phyloP scores from a whole-genome alignment of 2,797 vertebrate species.

The Artibeus lituratus region DNA sequence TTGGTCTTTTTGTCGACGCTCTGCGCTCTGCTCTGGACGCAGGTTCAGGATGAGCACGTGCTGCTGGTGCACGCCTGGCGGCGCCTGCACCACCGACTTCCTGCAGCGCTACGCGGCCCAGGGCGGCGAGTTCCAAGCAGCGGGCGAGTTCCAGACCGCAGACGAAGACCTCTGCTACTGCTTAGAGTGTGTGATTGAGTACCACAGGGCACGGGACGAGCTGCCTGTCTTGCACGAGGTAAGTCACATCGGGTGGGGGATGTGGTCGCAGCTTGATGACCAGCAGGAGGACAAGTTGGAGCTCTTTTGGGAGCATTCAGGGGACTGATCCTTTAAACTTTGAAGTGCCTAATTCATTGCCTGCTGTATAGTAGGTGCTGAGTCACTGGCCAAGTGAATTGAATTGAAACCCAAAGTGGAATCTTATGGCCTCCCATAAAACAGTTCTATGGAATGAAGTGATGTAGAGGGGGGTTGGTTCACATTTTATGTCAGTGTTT shows the following conservation, averaged over 20 bases:
- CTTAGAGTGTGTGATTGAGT: constrained; percentile 88
- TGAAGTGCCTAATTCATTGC: neutral
- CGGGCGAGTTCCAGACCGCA: constrained; percentile 79
- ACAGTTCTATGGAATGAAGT: neutral
- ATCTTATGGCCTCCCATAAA: neutral
- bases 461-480: neutral
- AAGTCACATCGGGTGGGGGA: neutral
- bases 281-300: neutral
- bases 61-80: constrained; percentile 86
- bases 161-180: constrained; percentile 87
- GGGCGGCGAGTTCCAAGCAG: constrained; percentile 71
- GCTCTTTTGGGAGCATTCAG: neutral
- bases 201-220: constrained; percentile 85
- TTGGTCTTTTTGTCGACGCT: neutral
- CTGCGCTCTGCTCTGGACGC: neutral
- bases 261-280: neutral
- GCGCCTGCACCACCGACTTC: constrained; percentile 70
- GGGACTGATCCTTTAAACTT: neutral
- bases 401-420: neutral
- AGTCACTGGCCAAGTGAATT: neutral
- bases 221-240: constrained; percentile 85
- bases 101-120: constrained; percentile 82
- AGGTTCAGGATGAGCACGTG: constrained; percentile 86
- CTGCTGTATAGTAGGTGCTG: neutral
- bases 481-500: neutral